phyloP scores from a whole-genome alignment of 2,113 vertebrate species.

The Ranitomeya variabilis region DNA sequence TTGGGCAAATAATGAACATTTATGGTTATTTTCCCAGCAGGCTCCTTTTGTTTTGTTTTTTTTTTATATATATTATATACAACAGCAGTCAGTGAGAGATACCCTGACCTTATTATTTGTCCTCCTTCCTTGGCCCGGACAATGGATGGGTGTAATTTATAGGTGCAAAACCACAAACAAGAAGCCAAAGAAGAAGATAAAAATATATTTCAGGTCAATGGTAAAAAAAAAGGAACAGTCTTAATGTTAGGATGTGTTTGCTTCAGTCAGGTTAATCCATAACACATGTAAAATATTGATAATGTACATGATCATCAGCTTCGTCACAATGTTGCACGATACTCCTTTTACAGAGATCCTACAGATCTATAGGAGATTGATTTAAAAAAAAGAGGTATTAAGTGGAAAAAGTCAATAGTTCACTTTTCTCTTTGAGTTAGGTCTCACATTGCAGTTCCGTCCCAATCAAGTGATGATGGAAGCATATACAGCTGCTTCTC shows the following conservation, averaged over 20 bases:
- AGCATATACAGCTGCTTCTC: too few relatives aligned
- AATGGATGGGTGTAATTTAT: constrained; percentile 55
- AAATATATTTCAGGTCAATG: neutral
- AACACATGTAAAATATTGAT: neutral
- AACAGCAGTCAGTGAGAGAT: constrained; percentile 63
- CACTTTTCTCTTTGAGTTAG: too few relatives aligned
- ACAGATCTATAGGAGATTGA: too few relatives aligned
- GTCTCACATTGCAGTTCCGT: too few relatives aligned
- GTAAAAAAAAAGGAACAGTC: neutral
- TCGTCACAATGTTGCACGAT: too few relatives aligned
- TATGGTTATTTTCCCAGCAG: constrained; percentile 76
- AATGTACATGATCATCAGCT: too few relatives aligned
- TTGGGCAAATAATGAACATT: constrained; percentile 78
- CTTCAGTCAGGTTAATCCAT: neutral
- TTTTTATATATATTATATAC: constrained; percentile 48
- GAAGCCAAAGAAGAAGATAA: neutral
- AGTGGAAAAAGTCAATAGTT: too few relatives aligned
- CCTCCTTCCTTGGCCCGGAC: constrained; percentile 58
- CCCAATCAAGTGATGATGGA: too few relatives aligned
- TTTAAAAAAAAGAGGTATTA: too few relatives aligned
- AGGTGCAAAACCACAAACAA: constrained; percentile 21
- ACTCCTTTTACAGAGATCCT: too few relatives aligned
- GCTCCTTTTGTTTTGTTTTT: constrained; percentile 70
- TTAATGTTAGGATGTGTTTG: neutral
- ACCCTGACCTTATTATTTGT: constrained; percentile 55